Evolutionary conservation across 2,888 invertebrate species (phyloP), one percentile per base, ranked within the genome.

Genomic region (Acronicta leporina): DNA sequence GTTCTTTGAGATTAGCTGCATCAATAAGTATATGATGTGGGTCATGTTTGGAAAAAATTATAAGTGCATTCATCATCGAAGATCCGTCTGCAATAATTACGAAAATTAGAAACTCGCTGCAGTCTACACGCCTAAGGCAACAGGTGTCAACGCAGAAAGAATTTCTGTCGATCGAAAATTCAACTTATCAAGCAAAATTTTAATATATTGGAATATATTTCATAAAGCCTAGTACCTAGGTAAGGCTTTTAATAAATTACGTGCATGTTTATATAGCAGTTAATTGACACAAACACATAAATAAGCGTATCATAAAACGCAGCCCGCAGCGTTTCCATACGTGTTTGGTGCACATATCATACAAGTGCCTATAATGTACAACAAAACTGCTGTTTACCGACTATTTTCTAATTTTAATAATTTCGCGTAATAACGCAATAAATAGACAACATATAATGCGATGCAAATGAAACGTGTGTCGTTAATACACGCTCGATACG

Each of bases 331-430:
- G 78, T 68, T 78, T 69, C 74, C 75, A 79, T 81, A 83, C 77
- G 79, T 74, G 81, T 79, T 69, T 54, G 70, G 61, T 54, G 70
- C 73, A 75, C 77, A 80, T 75, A 79, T 77, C 73, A 65, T 73
- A 79, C 62, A 62, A 73, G 78, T 75, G 70, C 63, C 68, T 81
- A 79, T 81, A 79, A 83, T 81, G 79, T 76, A 77, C 72, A 81
- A 84, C 83, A 86, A 84, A 87, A 87, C 85, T 83, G 86, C 83
- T 87, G 77, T 84, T 87, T 85, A 86, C 84, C 77, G 80, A 84
- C 82, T 84, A 85, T 85, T 87, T 86, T 86, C 83, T 87, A 88
- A 88, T 88, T 86, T 86, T 82, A 87, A 87, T 90, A 88, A 87
- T 88, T 89, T 89, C 75, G 76, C 82, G 80, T 87, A 88, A 88